These are phyloP conservation scores for Corythornis madagascariensis DNA, from an alignment of 2,113 vertebrate species.

Conservation along the genomic window DNA sequence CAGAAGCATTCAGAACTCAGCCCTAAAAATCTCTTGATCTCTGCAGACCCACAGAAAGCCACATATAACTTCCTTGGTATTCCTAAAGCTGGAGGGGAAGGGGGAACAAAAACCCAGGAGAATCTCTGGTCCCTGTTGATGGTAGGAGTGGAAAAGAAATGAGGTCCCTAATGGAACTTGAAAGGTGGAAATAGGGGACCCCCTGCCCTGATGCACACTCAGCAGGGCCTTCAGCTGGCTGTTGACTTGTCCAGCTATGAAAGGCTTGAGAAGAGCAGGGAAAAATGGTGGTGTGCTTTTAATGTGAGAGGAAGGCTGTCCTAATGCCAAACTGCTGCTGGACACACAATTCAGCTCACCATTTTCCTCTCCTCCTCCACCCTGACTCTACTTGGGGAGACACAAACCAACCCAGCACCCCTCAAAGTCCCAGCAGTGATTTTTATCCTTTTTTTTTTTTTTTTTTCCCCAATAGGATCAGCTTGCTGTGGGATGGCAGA, in stretches of 20 bases:
- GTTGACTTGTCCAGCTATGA: background rate
- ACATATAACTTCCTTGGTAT: background rate
- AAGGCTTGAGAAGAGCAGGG: background rate
- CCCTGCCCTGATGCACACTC: rapidly evolving
- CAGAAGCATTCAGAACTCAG: background rate
- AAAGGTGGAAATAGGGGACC: background rate
- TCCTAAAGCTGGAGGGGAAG: background rate
- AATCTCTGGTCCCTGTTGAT: background rate
- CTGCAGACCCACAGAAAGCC: background rate
- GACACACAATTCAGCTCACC: background rate
- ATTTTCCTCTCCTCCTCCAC: background rate
- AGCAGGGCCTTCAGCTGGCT: background rate
- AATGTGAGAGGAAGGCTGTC: background rate
- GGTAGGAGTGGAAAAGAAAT: background rate
- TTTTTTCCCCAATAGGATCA: background rate
- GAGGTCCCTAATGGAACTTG: background rate
- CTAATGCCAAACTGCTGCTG: background rate
- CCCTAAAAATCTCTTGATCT: background rate
- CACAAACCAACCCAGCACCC: background rate
- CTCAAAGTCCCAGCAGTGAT: background rate
- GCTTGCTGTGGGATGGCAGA: background rate
- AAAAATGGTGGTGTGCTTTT: background rate
- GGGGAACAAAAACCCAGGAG: background rate
- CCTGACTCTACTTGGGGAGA: background rate
- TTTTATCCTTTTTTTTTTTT: background rate